Base-by-base conservation (phyloP, 2,888 invertebrate genomes). In the Chrysolina haemoptera region DNA sequence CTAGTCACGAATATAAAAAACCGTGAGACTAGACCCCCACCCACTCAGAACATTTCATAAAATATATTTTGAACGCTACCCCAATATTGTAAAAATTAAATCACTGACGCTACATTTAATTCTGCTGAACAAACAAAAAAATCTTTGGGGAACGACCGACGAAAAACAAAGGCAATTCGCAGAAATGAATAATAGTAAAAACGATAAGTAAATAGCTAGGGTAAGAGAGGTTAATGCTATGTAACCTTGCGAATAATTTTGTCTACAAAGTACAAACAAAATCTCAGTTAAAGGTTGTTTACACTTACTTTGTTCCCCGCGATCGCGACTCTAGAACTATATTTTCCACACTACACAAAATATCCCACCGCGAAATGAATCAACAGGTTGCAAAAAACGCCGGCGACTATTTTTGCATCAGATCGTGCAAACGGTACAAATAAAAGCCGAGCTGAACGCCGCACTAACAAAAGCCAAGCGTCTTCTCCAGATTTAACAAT, bases 1-100 rank as follows among this genome's bases (percentile, higher is more conserved):
- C 94, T 94, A 94, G 94, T 94, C 94, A 94, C 94, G 92, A 86
- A 76, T 79, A 84, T 85, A 81, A 76, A n/a, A 81, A 76, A 83
- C 71, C 91, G 92, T 92, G 89, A 90, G 88, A 91, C 93, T 90
- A 93, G 92, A 94, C 90, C 91, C 91, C 67, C 91, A 91, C 93
- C 91, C 95, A 94, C 90, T 91, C 82, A 89, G 87, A 89, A 90
- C 86, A 86, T 79, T 83, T 77, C 82, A 80, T 74, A 76, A 68
- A 66, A 68, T n/a, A n/a, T 35, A 18, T 50, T 65, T 63, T 63
- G 63, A 59, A 55, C 6, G 11, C 67, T 16, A 40, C 46, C 63
- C 63, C 50, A 18, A 20, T 68, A 12, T 16, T 48, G 16, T 0
- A 48, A 48, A 43, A 73, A 46, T 67, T 46, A 68, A 72, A 70